Base-by-base conservation (phyloP, 2,888 invertebrate species). In the Petrolisthes cinctipes region DNA sequence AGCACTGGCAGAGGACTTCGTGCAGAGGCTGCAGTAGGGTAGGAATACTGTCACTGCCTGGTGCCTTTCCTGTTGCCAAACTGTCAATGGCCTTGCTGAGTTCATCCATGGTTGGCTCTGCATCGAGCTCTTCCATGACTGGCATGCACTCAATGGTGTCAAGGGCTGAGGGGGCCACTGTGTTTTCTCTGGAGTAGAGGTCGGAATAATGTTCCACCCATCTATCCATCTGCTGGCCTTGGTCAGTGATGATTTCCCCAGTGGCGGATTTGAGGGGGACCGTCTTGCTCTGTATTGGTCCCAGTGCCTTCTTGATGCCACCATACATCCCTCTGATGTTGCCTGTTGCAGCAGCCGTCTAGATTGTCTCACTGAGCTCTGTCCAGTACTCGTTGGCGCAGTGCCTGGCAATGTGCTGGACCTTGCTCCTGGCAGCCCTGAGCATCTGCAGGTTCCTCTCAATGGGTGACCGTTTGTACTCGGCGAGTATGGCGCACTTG, bases 381-480 rank as follows among this genome's bases (percentile, higher is more conserved):
- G 23, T 76, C 37, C 37, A 76, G 51, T 76, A 76, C 17, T 54
- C 73, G 53, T 82, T 82, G 37, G 82, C 76, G 61, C 86, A 86
- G n/a, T 5, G n/a, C n/a, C n/a, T n/a, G n/a, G n/a, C n/a, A n/a
- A n/a, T n/a, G n/a, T n/a, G n/a, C n/a, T n/a, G n/a, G n/a, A n/a
- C n/a, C n/a, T n/a, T n/a, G n/a, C n/a, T n/a, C n/a, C n/a, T n/a
- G n/a, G n/a, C n/a, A n/a, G n/a, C n/a, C n/a, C n/a, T n/a, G n/a
- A n/a, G n/a, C n/a, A n/a, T n/a, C n/a, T n/a, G n/a, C n/a, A n/a
- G n/a, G n/a, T n/a, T n/a, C n/a, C n/a, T n/a, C n/a, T n/a, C n/a
- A n/a, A n/a, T n/a, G n/a, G n/a, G n/a, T n/a, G n/a, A n/a, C n/a
- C n/a, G n/a, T n/a, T n/a, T n/a, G n/a, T n/a, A n/a, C n/a, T n/a